A percentile compares a stretch with the other conserved stretches of the same genome.
phyloP scores from a whole-genome alignment of 2,113 vertebrate species.

The Phylloscopus whistleri region DNA sequence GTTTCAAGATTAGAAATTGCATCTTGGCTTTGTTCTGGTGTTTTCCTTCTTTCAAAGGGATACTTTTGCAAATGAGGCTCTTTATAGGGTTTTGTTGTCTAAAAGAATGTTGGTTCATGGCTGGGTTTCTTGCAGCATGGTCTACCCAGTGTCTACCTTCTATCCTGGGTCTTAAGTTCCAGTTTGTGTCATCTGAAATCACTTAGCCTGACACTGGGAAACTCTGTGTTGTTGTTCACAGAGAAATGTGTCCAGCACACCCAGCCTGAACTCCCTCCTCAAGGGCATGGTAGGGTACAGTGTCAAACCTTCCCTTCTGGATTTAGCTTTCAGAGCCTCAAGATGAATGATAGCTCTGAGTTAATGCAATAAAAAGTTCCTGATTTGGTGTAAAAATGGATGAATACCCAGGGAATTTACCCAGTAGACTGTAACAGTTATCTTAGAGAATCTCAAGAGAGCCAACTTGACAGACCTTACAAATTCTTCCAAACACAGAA shows the following conservation, averaged over 20 bases:
- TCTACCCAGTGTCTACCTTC: not conserved
- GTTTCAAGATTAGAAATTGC: not conserved
- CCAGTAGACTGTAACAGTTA: not conserved
- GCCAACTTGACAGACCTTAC: not conserved
- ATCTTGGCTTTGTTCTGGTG: not conserved
- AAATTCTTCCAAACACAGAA: not conserved
- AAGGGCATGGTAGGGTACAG: accelerated
- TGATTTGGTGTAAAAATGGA: not conserved
- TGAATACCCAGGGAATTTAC: not conserved
- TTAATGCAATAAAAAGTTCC: not conserved
- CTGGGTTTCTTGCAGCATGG: not conserved
- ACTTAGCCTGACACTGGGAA: not conserved
- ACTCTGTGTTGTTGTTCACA: not conserved
- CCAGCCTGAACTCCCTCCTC: not conserved
- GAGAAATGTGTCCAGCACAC: accelerated
- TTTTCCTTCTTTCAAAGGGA: not conserved
- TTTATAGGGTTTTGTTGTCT: not conserved
- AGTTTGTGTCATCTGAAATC: not conserved
- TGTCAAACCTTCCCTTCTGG: not conserved
- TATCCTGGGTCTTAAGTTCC: not conserved
- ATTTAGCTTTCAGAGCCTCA: not conserved
- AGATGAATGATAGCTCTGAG: not conserved
- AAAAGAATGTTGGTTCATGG: not conserved
- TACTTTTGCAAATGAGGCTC: not conserved
- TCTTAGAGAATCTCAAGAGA: not conserved